A percentile compares a stretch with the other conserved stretches of the same genome.
These are phyloP conservation scores for Minunthozetes semirufus DNA, from an alignment of 2,888 invertebrate species.

Conservation along the genomic window DNA sequence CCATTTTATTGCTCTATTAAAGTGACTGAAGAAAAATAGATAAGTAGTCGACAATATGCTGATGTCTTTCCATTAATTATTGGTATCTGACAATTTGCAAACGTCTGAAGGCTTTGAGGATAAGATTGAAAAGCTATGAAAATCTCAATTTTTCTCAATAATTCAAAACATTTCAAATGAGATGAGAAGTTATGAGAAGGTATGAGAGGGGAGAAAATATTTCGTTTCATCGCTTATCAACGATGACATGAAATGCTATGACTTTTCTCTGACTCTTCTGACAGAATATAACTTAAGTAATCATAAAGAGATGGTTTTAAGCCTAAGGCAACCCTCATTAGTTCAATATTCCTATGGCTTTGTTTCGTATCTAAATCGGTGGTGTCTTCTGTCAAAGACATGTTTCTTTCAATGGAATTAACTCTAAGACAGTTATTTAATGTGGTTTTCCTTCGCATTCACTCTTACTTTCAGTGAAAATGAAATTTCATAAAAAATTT, in stretches of 20 bases:
- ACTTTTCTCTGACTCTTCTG: neutral
- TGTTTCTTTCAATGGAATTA: neutral
- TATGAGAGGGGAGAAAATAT: neutral
- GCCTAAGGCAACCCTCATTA: neutral
- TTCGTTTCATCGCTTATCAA: neutral
- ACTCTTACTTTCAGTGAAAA: neutral
- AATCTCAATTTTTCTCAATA: too few species aligned
- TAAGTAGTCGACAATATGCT: too few species aligned
- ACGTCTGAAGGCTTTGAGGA: too few species aligned
- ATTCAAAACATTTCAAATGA: neutral
- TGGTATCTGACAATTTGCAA: too few species aligned
- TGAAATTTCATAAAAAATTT: too few species aligned
- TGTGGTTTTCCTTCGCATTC: neutral
- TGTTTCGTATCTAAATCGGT: neutral
- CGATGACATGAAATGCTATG: neutral
- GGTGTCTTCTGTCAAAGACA: slow-evolving; percentile 3
- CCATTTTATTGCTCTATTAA: too few species aligned
- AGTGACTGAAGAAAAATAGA: too few species aligned
- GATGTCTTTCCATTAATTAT: too few species aligned
- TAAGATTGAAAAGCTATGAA: too few species aligned
- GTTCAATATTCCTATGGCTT: neutral
- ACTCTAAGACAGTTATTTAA: neutral
- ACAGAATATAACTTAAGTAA: neutral
- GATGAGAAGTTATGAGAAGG: neutral
- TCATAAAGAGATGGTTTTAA: neutral